phyloP scores from a whole-genome alignment of 2,888 invertebrate species.

The Macrosoma leucophasiata region DNA sequence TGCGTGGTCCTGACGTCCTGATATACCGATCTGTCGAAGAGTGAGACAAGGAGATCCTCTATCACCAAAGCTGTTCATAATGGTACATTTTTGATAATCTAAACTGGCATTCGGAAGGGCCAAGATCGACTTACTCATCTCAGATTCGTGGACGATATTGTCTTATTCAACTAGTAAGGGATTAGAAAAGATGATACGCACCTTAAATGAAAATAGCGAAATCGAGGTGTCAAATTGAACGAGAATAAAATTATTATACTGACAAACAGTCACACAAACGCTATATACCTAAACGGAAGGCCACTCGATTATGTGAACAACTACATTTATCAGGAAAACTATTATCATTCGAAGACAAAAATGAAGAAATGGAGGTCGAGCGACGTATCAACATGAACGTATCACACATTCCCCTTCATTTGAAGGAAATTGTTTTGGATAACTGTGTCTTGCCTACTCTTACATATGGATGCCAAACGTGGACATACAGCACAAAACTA shows the following conservation, averaged over 20 bases:
- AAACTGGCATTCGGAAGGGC: conserved; percentile 1
- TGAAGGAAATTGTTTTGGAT: conserved; percentile 18
- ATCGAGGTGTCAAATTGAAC: conserved; percentile 3
- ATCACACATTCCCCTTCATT: conserved; percentile 7
- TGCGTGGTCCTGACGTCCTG: too few species aligned
- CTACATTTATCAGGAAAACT: conserved; percentile 10
- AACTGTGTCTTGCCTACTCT: conserved; percentile 19
- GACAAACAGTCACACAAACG: conserved; percentile 2
- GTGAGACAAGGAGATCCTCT: conserved; percentile 5
- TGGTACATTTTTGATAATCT: conserved; percentile 1
- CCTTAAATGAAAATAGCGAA: conserved; percentile 1
- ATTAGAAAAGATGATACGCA: conserved; percentile 3
- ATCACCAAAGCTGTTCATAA: not conserved
- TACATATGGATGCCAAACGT: conserved; percentile 22
- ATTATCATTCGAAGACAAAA: conserved; percentile 9
- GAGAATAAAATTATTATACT: conserved; percentile 3
- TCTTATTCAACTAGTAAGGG: conserved; percentile 2
- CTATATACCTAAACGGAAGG: not conserved
- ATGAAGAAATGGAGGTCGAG: conserved; percentile 9
- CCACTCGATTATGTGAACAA: conserved; percentile 8
- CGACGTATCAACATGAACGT: conserved; percentile 9
- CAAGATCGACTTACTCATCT: conserved; percentile 5
- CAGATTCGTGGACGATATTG: conserved; percentile 9
- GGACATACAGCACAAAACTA: conserved; percentile 12
- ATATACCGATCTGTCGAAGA: too few species aligned